phyloP scores from a whole-genome alignment of 2,113 vertebrate species.

The Parotia lawesii region DNA sequence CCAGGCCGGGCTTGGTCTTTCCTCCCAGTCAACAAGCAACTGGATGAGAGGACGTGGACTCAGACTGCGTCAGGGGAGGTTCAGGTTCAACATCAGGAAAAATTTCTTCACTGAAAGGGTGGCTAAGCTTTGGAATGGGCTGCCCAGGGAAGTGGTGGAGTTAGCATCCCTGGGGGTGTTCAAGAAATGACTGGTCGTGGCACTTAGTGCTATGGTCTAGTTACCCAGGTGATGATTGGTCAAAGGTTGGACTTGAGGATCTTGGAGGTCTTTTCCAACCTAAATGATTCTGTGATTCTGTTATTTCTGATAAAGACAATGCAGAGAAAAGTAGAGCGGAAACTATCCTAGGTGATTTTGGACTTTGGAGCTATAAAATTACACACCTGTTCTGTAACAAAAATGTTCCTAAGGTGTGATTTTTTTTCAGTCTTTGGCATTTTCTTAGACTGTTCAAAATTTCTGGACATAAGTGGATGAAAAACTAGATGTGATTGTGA shows the following conservation, averaged over 20 bases:
- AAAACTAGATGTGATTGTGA: background rate
- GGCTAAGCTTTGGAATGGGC: background rate
- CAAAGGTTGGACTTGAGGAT: background rate
- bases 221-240: accelerated
- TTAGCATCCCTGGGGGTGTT: background rate
- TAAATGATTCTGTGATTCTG: background rate
- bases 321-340: background rate
- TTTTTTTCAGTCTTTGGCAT: background rate
- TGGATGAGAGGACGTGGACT: background rate
- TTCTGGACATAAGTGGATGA: background rate
- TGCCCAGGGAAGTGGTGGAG: background rate
- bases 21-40: background rate
- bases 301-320: background rate
- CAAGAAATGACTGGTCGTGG: background rate
- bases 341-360: background rate
- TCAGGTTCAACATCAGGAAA: background rate
- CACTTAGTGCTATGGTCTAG: background rate
- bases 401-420: background rate
- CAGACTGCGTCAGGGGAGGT: background rate
- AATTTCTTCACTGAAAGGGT: background rate
- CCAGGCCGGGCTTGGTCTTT: background rate
- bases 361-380: background rate
- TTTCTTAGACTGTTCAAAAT: background rate
- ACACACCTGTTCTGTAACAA: background rate
- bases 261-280: background rate